A percentile compares a stretch with the other conserved stretches of the same genome.
Conservation (phyloP, 2,888 invertebrate genomes). For the Neoaliturus tenellus region DNA sequence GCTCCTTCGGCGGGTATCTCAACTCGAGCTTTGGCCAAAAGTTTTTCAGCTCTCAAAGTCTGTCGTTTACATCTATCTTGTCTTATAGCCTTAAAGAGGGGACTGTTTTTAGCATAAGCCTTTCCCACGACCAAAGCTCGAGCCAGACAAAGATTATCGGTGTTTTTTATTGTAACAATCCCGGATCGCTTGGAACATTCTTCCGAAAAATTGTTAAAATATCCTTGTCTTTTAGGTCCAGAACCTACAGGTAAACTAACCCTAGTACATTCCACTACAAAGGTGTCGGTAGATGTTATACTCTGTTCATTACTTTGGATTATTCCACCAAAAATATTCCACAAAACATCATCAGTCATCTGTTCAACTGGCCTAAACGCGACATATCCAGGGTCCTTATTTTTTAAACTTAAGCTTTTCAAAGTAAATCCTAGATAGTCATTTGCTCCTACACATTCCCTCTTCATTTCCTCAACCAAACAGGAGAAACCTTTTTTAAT, state of each 20-base stretch:
- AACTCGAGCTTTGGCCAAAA: background rate
- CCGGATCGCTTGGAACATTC: slow-evolving; percentile 57
- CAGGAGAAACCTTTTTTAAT: background rate
- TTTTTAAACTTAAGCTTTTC: background rate
- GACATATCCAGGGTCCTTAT: slow-evolving; percentile 18
- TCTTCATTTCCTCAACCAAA: slow-evolving; percentile 4
- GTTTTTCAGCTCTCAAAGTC: background rate
- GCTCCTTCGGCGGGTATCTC: slow-evolving; percentile 6
- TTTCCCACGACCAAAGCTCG: slow-evolving; percentile 59
- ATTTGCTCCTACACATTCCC: background rate
- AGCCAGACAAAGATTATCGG: slow-evolving; percentile 57
- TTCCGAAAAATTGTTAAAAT: slow-evolving; percentile 57
- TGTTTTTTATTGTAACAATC: slow-evolving; percentile 62
- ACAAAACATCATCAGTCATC: slow-evolving; percentile 13
- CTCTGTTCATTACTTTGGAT: slow-evolving; percentile 13
- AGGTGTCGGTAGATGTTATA: background rate
- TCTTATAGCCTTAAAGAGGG: slow-evolving; percentile 17
- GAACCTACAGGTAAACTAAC: slow-evolving; percentile 44
- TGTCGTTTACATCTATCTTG: background rate
- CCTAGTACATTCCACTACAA: slow-evolving; percentile 55
- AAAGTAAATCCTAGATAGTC: slow-evolving; percentile 21
- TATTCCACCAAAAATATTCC: slow-evolving; percentile 47
- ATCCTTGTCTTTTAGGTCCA: slow-evolving; percentile 35
- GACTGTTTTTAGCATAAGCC: slow-evolving; percentile 56
- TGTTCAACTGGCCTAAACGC: slow-evolving; percentile 22